Evolutionary conservation across 1,140 invertebrate genomes (phyloP).

Genomic region (Papilio xuthus): DNA sequence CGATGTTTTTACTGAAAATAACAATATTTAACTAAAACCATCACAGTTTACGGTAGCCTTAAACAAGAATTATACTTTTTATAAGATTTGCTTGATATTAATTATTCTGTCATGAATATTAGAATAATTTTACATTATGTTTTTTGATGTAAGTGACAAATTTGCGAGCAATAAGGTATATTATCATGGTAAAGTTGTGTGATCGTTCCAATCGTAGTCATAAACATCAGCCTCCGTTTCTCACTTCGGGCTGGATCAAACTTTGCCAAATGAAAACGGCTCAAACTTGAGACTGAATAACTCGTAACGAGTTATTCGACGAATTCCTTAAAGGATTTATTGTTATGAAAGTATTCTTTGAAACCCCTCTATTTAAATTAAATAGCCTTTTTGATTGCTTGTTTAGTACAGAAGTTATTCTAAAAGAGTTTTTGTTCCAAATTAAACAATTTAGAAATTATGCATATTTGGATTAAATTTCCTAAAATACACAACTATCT

Average conservation of each 20-base stretch:
- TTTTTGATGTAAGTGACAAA: background rate
- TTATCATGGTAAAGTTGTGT: background rate
- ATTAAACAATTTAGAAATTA: background rate
- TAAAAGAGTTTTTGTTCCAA: background rate
- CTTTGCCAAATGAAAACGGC: slow-evolving; percentile 47
- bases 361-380: slow-evolving; percentile 26
- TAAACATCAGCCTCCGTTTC: slow-evolving; percentile 33
- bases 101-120: no score
- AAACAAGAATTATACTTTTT: no score
- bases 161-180: background rate
- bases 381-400: background rate
- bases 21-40: no score
- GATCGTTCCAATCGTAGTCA: slow-evolving; percentile 7
- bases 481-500: no score
- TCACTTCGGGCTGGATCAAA: slow-evolving; percentile 39
- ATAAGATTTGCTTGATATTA: no score
- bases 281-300: slow-evolving; percentile 43
- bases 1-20: no score
- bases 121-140: background rate
- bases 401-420: background rate
- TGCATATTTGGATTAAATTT: background rate
- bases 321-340: slow-evolving; percentile 42
- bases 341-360: slow-evolving; percentile 37
- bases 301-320: slow-evolving; percentile 42
- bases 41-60: no score